Evolutionary conservation across 1,140 invertebrate species (phyloP).

Genomic region (Psix sp.): DNA sequence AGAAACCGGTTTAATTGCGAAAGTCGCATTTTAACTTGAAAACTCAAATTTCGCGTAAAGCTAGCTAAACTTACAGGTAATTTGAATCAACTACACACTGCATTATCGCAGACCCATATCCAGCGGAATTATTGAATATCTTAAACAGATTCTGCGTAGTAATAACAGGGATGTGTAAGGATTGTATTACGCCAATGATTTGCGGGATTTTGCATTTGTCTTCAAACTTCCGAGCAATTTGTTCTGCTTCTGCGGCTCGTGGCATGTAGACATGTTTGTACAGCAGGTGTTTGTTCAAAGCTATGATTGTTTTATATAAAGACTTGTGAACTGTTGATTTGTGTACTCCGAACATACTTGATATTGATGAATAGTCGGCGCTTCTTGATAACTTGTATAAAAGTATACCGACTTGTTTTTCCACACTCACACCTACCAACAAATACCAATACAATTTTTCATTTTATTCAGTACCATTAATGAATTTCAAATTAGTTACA

Average conservation of each 20-base stretch:
- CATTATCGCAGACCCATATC: conserved; percentile 59
- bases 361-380: conserved; percentile 55
- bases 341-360: conserved; percentile 61
- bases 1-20: conserved; percentile 7
- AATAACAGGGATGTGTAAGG: conserved; percentile 56
- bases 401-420: conserved; percentile 49
- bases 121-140: conserved; percentile 58
- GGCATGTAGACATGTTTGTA: conserved; percentile 57
- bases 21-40: neutral
- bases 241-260: conserved; percentile 52
- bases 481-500: no score
- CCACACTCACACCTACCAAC: conserved; percentile 47
- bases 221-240: conserved; percentile 51
- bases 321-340: conserved; percentile 63
- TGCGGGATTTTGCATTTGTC: conserved; percentile 54
- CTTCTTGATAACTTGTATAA: conserved; percentile 39
- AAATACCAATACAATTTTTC: neutral
- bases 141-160: conserved; percentile 36
- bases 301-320: conserved; percentile 56
- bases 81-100: conserved; percentile 62
- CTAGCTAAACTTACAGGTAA: conserved; percentile 57
- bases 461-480: no score
- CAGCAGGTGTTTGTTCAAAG: conserved; percentile 58
- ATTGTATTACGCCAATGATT: conserved; percentile 58
- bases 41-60: neutral